Evolutionary conservation across 92 coral and sea anemone genomes (phyloP).

Genomic region (Desmophyllum pertusum): DNA sequence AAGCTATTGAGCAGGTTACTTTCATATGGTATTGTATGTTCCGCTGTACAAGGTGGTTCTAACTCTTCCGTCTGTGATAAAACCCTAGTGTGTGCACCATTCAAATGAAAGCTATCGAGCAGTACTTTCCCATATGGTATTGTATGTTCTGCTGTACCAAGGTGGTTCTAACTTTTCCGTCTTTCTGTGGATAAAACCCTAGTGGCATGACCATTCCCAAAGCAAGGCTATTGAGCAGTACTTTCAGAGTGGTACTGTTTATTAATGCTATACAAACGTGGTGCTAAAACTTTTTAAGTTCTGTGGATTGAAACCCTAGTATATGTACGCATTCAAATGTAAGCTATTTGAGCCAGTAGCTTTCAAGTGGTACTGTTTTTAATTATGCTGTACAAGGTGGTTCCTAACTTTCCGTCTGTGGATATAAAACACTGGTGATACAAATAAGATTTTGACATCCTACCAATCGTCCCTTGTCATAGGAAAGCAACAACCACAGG

Average conservation of each 20-base stretch:
- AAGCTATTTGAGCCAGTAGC: too few relatives aligned
- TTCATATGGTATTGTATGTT: not conserved
- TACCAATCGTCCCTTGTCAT: conserved; percentile 97
- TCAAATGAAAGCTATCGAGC: not conserved
- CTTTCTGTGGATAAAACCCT: not conserved
- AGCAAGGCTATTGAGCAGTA: not conserved
- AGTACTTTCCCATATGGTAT: too few relatives aligned
- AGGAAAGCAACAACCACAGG: conserved; percentile 90
- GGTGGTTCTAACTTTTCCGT: not conserved
- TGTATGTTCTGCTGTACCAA: too few relatives aligned
- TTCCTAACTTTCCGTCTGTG: too few relatives aligned
- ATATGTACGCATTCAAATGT: too few relatives aligned
- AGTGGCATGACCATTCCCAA: conserved; percentile 1
- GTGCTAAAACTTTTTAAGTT: too few relatives aligned
- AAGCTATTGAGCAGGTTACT: not conserved
- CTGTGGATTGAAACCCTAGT: too few relatives aligned
- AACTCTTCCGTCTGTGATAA: too few relatives aligned
- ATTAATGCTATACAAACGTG: too few relatives aligned
- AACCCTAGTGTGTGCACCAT: not conserved
- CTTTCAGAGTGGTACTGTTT: too few relatives aligned
- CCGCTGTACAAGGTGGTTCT: not conserved
- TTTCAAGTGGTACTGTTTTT: too few relatives aligned
- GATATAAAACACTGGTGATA: not conserved
- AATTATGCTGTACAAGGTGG: too few relatives aligned
- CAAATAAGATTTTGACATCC: not conserved